These are phyloP conservation scores for Eupithecia subfuscata DNA, from an alignment of 2,888 invertebrate species.

Conservation along the genomic window DNA sequence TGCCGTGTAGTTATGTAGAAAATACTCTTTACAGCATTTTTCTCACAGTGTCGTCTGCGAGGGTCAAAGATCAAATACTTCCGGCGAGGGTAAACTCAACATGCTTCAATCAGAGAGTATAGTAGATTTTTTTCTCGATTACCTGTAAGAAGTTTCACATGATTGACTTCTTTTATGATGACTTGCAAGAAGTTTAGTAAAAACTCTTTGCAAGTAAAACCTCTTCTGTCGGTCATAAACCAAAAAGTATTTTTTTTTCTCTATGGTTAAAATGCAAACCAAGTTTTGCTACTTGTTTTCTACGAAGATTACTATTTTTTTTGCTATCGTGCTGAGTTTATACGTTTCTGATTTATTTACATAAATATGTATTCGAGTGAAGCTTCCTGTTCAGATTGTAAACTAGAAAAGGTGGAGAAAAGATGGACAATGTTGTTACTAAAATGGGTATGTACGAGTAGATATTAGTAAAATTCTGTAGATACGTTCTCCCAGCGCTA, in stretches of 20 bases:
- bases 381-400: slow-evolving; percentile 61
- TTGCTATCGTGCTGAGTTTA: background rate
- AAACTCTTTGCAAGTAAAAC: background rate
- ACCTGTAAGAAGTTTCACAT: background rate
- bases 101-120: no score
- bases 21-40: no score
- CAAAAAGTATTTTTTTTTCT: background rate
- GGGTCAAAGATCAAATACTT: no score
- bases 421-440: slow-evolving; percentile 61
- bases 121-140: no score
- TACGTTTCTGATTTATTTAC: background rate
- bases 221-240: background rate
- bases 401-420: slow-evolving; percentile 54
- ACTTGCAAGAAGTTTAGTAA: background rate
- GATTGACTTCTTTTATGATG: background rate
- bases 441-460: slow-evolving; percentile 62
- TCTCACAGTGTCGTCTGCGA: no score
- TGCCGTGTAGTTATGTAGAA: no score
- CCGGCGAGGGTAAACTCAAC: no score
- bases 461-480: no score
- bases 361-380: slow-evolving; percentile 44
- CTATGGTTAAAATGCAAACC: background rate
- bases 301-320: background rate
- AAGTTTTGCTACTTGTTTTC: background rate
- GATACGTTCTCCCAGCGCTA: no score